Evolutionary conservation across 2,797 vertebrate species (phyloP), one percentile per base, ranked within the genome.

Genomic region (Ptychadena robeensis): DNA sequence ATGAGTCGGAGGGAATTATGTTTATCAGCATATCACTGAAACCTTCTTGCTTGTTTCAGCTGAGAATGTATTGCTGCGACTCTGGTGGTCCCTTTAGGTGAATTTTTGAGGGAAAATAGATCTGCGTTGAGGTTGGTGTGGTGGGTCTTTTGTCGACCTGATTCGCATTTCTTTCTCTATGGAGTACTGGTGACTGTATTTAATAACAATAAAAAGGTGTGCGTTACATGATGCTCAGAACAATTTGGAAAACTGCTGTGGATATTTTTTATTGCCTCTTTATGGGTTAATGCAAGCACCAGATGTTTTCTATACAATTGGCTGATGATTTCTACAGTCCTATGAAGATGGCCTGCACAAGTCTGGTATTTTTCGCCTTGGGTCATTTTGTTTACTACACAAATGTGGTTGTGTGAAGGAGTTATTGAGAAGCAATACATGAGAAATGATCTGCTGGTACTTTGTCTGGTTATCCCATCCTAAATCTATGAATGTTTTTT

Each of bases 191-290:
- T 85, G 82, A 85, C 71, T 80, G 64, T 67, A 63, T 75, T 65
- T 69, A 85, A 85, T 74, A 80, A 70, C 71, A 80, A 85, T 85
- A 74, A 85, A 85, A 85, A 85, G 77, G 82, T 80, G 77, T 80
- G 37, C 38, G 77, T 85, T 85, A 80, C 65, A 66, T 70, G 77
- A 85, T 80, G 77, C 65, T 80, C 65, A 75, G 82, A 80, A 85
- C 77, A 85, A 69, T 80, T 75, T 74, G n/a, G 48, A 80, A 80
- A 74, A 64, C 53, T 74, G 71, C 53, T 85, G 8, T 75, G 76
- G 18, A 68, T 34, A n/a, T 57, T 74, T 82, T 76, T 75, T 48
- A 80, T 80, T 65, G 68, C 57, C 73, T 31, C 40, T 57, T 74
- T 80, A 80, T 59, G n/a, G 82, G 77, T 44, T 85, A 80, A 85